Percentiles rank a stretch among this genome's conserved stretches.
These are phyloP conservation scores for Apodemia zela DNA, from an alignment of 2,888 invertebrate species.

Conservation along the genomic window DNA sequence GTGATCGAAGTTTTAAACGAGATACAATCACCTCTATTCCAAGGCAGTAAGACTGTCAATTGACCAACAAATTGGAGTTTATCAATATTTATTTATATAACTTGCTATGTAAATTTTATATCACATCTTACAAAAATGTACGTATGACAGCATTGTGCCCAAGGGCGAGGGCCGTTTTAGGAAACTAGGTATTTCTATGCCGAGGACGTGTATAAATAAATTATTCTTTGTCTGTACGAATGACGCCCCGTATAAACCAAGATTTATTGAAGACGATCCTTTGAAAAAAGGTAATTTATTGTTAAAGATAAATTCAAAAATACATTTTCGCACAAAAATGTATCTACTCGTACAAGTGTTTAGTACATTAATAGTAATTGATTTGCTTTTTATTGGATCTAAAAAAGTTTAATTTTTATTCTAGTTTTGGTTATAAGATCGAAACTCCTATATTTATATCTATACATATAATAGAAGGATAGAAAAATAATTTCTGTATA, in stretches of 20 bases:
- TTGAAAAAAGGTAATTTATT: too few relatives aligned
- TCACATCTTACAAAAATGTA: not conserved
- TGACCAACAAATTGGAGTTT: not conserved
- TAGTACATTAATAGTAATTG: too few relatives aligned
- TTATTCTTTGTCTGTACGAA: not conserved
- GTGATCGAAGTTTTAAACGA: not conserved
- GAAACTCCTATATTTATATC: too few relatives aligned
- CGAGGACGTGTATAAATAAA: not conserved
- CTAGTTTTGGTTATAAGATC: too few relatives aligned
- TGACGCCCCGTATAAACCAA: not conserved
- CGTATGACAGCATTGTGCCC: not conserved
- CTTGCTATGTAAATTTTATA: constrained; percentile 3
- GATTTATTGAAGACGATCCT: not conserved
- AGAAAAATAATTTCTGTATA: too few relatives aligned
- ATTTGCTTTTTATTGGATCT: too few relatives aligned
- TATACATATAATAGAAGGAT: too few relatives aligned
- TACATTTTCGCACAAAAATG: too few relatives aligned
- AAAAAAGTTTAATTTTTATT: too few relatives aligned
- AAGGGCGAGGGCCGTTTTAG: not conserved
- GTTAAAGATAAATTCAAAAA: too few relatives aligned
- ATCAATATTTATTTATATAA: not conserved
- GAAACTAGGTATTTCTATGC: not conserved
- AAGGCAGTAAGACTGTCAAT: not conserved
- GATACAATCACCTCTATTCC: not conserved
- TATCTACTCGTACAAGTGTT: too few relatives aligned